A percentile compares a stretch with the other conserved stretches of the same genome.
phyloP scores from a whole-genome alignment of 2,888 invertebrate genomes.

The Troides aeacus region DNA sequence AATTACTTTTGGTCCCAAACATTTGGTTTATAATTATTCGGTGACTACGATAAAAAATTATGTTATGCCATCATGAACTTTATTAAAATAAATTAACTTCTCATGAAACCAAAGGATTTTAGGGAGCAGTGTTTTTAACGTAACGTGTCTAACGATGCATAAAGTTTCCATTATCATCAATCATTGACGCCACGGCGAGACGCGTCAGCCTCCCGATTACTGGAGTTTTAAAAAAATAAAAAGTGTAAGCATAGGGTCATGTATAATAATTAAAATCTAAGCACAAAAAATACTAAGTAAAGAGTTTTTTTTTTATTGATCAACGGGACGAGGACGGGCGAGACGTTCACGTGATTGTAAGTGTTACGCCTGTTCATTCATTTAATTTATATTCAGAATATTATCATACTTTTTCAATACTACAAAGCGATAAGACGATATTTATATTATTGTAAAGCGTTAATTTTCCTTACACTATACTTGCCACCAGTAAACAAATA shows the following conservation, averaged over 20 bases:
- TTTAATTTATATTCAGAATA: too few relatives aligned
- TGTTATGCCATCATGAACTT: not conserved
- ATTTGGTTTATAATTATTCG: not conserved
- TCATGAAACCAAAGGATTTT: constrained; percentile 18
- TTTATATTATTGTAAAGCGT: too few relatives aligned
- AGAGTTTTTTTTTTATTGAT: too few relatives aligned
- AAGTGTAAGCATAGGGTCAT: constrained; percentile 49
- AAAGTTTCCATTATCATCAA: constrained; percentile 81
- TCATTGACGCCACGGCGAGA: constrained; percentile 77
- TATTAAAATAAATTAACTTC: constrained; percentile 12
- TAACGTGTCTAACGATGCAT: constrained; percentile 79
- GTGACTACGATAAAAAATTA: not conserved
- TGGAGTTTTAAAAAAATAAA: constrained; percentile 79
- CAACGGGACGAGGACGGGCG: too few relatives aligned
- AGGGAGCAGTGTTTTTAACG: constrained; percentile 41
- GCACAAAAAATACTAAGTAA: not conserved
- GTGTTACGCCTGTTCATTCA: too few relatives aligned
- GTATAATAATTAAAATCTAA: constrained; percentile 10
- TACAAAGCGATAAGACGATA: too few relatives aligned
- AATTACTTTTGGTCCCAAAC: not conserved
- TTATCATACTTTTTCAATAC: too few relatives aligned
- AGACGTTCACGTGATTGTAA: too few relatives aligned
- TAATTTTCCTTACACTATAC: too few relatives aligned
- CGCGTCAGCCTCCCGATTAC: constrained; percentile 78
- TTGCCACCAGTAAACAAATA: too few relatives aligned